These are phyloP conservation scores for Hybognathus amarus DNA, from an alignment of 2,797 vertebrate genomes.

Conservation along the genomic window DNA sequence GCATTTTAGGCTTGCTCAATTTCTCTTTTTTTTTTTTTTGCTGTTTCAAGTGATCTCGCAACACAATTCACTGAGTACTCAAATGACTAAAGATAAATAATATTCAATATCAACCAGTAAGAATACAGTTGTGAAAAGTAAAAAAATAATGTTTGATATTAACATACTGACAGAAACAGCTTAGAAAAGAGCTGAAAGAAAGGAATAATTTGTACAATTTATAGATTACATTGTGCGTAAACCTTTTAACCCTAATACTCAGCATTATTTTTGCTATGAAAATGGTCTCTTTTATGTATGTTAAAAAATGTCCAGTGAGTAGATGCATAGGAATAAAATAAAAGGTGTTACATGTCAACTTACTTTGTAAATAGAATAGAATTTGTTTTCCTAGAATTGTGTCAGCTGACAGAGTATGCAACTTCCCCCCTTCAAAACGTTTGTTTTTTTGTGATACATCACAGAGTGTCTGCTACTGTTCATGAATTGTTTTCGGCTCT, in stretches of 20 bases:
- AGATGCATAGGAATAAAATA: not conserved
- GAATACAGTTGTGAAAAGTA: not conserved
- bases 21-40: too few species aligned
- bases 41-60: too few species aligned
- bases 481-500: slow-evolving; percentile 51
- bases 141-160: not conserved
- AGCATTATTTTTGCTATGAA: not conserved
- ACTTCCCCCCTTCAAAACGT: not conserved
- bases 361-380: not conserved
- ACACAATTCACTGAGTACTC: not conserved
- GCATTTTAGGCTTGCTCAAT: too few species aligned
- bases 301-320: not conserved
- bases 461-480: not conserved
- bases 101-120: not conserved
- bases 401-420: not conserved
- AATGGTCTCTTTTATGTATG: not conserved
- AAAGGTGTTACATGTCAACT: not conserved
- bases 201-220: not conserved
- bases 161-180: not conserved
- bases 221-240: not conserved
- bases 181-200: not conserved
- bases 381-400: not conserved
- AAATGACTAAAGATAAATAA: not conserved
- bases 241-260: not conserved
- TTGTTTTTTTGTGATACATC: not conserved